A percentile compares a stretch with the other conserved stretches of the same genome.
These are phyloP conservation scores for Cremastinae sp. DNA, from an alignment of 2,888 invertebrate species.

Conservation along the genomic window DNA sequence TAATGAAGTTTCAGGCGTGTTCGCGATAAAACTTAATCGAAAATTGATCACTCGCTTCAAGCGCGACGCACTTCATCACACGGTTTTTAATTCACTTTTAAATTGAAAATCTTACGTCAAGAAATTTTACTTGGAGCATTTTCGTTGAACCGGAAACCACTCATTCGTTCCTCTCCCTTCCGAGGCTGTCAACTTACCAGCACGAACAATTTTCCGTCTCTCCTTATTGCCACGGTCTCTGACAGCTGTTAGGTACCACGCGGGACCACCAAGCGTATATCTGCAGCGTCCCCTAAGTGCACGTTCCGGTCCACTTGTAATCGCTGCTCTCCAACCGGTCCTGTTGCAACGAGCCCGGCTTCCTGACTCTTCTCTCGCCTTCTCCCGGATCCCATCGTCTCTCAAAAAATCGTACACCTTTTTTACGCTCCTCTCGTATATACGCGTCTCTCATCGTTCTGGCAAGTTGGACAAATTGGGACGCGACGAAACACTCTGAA, in stretches of 20 bases:
- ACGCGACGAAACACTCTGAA: constrained; percentile 40
- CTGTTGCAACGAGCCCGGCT: constrained; percentile 39
- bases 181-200: constrained; percentile 34
- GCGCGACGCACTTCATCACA: no score
- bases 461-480: constrained; percentile 57
- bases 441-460: constrained; percentile 20
- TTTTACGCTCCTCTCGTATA: constrained; percentile 28
- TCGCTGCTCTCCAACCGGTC: constrained; percentile 59
- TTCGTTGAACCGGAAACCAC: constrained; percentile 37
- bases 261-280: constrained; percentile 54
- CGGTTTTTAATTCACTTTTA: no score
- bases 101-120: no score
- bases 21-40: no score
- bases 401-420: constrained; percentile 47
- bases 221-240: constrained; percentile 37
- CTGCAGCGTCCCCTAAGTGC: constrained; percentile 53
- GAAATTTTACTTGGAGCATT: no score
- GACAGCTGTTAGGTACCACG: constrained; percentile 35
- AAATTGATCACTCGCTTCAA: no score
- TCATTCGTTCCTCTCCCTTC: constrained; percentile 20
- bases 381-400: constrained; percentile 9
- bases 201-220: constrained; percentile 11
- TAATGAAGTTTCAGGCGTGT: no score
- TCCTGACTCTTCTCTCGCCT: constrained; percentile 43
- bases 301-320: constrained; percentile 60